Base-by-base conservation (phyloP, 2,797 vertebrate genomes). In the Sebastes itinus region DNA sequence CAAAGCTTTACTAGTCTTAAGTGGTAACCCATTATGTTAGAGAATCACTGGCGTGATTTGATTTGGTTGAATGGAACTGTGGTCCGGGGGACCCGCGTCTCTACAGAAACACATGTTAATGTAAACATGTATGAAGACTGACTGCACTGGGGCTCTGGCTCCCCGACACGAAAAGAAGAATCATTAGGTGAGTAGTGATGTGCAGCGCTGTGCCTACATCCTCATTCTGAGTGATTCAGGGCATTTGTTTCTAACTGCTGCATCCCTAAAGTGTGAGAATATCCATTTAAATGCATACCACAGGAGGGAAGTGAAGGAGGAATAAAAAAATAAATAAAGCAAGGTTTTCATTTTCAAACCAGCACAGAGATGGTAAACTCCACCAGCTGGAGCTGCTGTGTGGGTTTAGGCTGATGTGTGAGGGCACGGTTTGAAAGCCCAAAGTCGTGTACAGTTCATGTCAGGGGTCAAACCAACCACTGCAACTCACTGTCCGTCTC, bases 41-140 rank as follows among this genome's bases (percentile, higher is more conserved):
- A 79, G 69, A 82, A 74, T 59, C 64, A 49, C 33, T 12, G 72
- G 52, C n/a, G 8, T 63, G 80, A 78, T 89, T 69, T 72, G 63
- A 82, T 83, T 80, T 79, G 66, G 27, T 22, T 80, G 54, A 73
- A 77, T 65, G 72, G 46, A 60, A 27, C 4, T 2, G 3, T 18
- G 18, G 33, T 27, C 56, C 13, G 20, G 49, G 7, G 8, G 20
- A 52, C 20, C 7, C 18, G 16, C 27, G 16, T 49, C 46, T 59
- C 70, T 23, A 25, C 59, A 20, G 72, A 64, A 77, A 83, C 70
- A 59, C 82, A 14, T 75, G 38, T 72, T 77, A 80, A 77, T 82
- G 70, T 55, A 76, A 87, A 88, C 81, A 78, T 69, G 83, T 42
- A 87, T 81, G 78, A 82, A 83, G 81, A 72, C 20, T 60, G 85